Conservation (phyloP, 2,113 vertebrate species). For the Cebus imitator region DNA sequence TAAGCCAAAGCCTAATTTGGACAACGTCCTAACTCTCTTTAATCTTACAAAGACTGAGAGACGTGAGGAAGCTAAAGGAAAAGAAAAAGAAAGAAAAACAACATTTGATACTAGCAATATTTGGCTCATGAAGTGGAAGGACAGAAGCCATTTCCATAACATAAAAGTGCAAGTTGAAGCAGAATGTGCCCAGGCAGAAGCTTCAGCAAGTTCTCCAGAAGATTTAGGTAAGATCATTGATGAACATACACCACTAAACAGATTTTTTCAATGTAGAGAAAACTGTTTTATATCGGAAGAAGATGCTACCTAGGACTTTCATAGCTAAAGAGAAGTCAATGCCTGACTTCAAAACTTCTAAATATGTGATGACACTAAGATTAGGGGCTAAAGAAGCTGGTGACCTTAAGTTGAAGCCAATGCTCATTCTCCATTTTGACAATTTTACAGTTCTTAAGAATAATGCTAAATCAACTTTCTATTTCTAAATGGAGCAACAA, state of each 20-base stretch:
- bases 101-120: not conserved
- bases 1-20: not conserved
- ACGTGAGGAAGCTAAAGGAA: not conserved
- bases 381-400: not conserved
- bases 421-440: not conserved
- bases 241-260: not conserved
- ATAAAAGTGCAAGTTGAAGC: not conserved
- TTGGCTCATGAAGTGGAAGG: not conserved
- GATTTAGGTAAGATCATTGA: not conserved
- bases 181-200: not conserved
- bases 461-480: not conserved
- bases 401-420: not conserved
- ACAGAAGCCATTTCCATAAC: not conserved
- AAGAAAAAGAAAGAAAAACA: too few species aligned
- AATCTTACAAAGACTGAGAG: not conserved
- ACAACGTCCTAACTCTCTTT: not conserved
- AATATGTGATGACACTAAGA: not conserved
- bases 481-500: too few species aligned
- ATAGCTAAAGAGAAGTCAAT: not conserved
- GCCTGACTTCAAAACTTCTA: not conserved
- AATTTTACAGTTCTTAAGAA: not conserved
- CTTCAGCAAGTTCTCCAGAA: not conserved
- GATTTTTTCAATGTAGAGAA: not conserved
- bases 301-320: not conserved
- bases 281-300: not conserved